Evolutionary conservation across 2,113 vertebrate species (phyloP).

Genomic region (Eupsittula cactorum): DNA sequence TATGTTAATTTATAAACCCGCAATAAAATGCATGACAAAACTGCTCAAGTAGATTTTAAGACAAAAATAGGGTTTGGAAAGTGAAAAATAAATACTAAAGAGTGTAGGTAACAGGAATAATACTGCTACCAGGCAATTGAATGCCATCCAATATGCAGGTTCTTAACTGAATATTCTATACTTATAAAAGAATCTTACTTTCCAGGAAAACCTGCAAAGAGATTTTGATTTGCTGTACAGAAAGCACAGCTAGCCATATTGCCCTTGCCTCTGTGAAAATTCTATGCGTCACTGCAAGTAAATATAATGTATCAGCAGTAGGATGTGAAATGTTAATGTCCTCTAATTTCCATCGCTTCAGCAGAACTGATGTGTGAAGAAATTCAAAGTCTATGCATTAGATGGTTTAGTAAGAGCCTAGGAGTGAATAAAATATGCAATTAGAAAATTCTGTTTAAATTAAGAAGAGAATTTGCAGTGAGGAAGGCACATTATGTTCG

Average conservation of each 20-base stretch:
- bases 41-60: neutral
- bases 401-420: constrained; percentile 60
- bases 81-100: neutral
- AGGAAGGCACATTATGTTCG: neutral
- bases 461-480: neutral
- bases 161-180: neutral
- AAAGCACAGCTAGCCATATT: neutral
- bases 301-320: constrained; percentile 47
- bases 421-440: constrained; percentile 35
- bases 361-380: constrained; percentile 66
- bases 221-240: neutral
- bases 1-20: constrained; percentile 50
- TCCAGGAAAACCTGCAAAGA: neutral
- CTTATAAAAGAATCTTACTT: neutral
- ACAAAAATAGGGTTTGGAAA: constrained; percentile 3
- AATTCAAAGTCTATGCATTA: constrained; percentile 57
- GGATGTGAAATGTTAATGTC: constrained; percentile 45
- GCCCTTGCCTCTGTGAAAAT: neutral
- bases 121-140: neutral
- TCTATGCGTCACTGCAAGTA: neutral
- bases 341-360: constrained; percentile 70
- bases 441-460: constrained; percentile 49
- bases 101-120: constrained; percentile 13
- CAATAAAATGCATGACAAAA: constrained; percentile 36
- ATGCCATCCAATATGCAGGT: neutral